Conservation (phyloP, 2,113 vertebrate genomes). For the Rousettus leschenaultii region DNA sequence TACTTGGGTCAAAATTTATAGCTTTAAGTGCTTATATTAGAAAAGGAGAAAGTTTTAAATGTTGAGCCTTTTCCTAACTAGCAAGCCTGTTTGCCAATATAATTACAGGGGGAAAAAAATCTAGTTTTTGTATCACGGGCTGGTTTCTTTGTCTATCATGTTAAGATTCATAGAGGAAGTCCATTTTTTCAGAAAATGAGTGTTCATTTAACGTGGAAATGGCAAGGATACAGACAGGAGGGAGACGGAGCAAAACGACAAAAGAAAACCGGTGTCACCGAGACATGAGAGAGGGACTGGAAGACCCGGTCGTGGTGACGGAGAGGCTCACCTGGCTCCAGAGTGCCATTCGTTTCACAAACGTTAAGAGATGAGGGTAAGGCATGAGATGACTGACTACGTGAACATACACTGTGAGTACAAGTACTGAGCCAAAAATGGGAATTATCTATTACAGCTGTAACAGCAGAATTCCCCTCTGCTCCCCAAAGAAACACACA, state of each 20-base stretch:
- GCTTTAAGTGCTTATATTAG: background rate
- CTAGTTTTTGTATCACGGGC: background rate
- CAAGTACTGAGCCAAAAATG: background rate
- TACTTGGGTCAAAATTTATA: background rate
- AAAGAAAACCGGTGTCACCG: background rate
- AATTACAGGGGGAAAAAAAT: constrained; percentile 5
- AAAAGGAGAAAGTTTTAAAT: background rate
- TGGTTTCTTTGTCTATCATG: constrained; percentile 30
- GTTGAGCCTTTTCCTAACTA: background rate
- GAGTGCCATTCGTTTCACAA: background rate
- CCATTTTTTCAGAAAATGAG: constrained; percentile 71
- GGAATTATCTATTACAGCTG: background rate
- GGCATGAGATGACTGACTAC: background rate
- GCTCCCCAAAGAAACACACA: background rate
- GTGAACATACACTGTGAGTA: background rate
- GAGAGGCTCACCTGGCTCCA: no score
- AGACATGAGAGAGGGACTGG: background rate
- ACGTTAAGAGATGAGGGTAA: background rate
- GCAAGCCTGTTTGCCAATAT: constrained; percentile 22
- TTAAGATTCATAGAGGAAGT: constrained; percentile 45
- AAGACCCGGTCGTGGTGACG: background rate
- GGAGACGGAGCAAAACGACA: background rate
- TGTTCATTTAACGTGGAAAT: constrained; percentile 54
- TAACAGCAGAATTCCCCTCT: background rate
- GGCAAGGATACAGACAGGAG: constrained; percentile 58